phyloP scores from a whole-genome alignment of 2,797 vertebrate species.

The Mergus octosetaceus region DNA sequence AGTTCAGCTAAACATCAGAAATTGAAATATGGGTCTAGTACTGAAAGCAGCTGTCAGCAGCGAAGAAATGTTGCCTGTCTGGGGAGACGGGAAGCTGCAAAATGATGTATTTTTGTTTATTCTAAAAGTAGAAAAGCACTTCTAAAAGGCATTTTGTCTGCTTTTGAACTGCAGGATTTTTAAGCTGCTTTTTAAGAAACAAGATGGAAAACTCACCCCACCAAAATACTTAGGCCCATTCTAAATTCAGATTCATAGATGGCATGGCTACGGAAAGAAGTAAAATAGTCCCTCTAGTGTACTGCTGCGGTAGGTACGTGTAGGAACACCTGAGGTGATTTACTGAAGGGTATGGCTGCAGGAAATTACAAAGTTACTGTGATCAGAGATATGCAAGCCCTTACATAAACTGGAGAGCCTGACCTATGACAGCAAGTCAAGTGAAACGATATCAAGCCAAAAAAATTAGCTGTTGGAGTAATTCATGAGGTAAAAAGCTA shows the following conservation, averaged over 20 bases:
- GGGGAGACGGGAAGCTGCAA: not conserved
- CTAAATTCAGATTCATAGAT: not conserved
- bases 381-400: not conserved
- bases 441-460: not conserved
- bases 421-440: not conserved
- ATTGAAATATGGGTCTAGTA: not conserved
- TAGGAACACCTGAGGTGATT: not conserved
- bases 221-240: not conserved
- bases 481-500: not conserved
- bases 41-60: not conserved
- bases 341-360: not conserved
- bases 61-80: not conserved
- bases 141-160: not conserved
- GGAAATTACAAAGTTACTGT: not conserved
- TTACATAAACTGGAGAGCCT: not conserved
- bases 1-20: not conserved
- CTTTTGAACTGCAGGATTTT: not conserved
- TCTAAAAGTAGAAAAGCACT: not conserved
- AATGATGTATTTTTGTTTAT: not conserved
- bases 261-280: not conserved
- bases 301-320: not conserved
- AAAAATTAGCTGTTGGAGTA: not conserved
- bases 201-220: not conserved
- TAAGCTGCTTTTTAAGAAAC: not conserved
- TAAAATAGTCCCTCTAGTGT: constrained; percentile 17